A percentile compares a stretch with the other conserved stretches of the same genome.
These are phyloP conservation scores for Hyposoter dolosus DNA, from an alignment of 2,888 invertebrate species.

Conservation along the genomic window DNA sequence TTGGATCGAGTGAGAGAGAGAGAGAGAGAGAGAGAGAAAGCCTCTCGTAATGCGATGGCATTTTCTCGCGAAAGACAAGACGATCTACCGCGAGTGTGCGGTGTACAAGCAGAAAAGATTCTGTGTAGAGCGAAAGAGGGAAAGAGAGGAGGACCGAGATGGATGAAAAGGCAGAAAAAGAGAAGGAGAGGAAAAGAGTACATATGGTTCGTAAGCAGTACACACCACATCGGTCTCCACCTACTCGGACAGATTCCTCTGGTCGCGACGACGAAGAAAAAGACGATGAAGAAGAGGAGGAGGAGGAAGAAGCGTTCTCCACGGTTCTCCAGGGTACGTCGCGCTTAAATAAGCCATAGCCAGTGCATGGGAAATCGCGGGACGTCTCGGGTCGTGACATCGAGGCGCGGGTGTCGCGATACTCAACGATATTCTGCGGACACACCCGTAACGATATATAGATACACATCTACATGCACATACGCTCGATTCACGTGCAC, in stretches of 20 bases:
- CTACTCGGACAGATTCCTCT: slow-evolving; percentile 66
- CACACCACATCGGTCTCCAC: slow-evolving; percentile 67
- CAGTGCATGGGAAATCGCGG: slow-evolving; percentile 65
- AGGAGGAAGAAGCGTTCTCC: slow-evolving; percentile 64
- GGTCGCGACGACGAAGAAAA: slow-evolving; percentile 47
- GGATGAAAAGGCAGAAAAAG: slow-evolving; percentile 21
- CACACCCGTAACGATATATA: slow-evolving; percentile 46
- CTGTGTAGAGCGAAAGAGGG: slow-evolving; percentile 22
- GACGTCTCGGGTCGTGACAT: slow-evolving; percentile 75
- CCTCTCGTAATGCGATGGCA: slow-evolving; percentile 70
- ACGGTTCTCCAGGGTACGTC: slow-evolving; percentile 65
- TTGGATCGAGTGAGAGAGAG: slow-evolving; percentile 62
- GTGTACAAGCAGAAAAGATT: slow-evolving; percentile 51
- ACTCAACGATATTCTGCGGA: slow-evolving; percentile 49
- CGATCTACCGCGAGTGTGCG: slow-evolving; percentile 56
- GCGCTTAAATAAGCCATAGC: slow-evolving; percentile 69
- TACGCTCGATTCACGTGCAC: slow-evolving; percentile 54
- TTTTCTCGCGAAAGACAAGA: slow-evolving; percentile 65
- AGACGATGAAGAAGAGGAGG: slow-evolving; percentile 27
- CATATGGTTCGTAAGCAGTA: slow-evolving; percentile 49
- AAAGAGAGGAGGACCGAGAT: slow-evolving; percentile 37
- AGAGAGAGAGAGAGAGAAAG: slow-evolving; percentile 6
- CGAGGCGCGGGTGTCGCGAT: slow-evolving; percentile 69
- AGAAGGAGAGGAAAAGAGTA: slow-evolving; percentile 13
- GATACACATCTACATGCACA: slow-evolving; percentile 7